Conservation (phyloP, 2,113 vertebrate genomes). For the Odocoileus hemionus region DNA sequence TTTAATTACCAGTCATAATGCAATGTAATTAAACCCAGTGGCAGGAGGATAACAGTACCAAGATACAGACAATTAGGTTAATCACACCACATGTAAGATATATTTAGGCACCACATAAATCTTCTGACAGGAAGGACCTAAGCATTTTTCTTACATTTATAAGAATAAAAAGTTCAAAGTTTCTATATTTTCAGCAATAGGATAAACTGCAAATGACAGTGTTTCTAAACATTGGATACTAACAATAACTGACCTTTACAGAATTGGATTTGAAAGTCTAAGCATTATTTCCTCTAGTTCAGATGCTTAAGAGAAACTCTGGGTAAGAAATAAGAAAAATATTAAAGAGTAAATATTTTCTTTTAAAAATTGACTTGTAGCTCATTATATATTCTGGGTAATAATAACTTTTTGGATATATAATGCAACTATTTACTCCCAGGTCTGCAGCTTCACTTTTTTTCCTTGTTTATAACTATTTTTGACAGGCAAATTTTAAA, state of each 20-base stretch:
- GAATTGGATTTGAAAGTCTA: background rate
- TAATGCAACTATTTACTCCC: background rate
- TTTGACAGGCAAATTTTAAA: background rate
- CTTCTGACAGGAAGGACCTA: conserved; percentile 28
- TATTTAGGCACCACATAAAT: conserved; percentile 45
- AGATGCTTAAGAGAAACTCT: background rate
- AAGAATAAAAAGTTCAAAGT: background rate
- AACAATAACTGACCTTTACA: background rate
- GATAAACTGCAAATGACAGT: background rate
- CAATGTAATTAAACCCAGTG: conserved; percentile 44
- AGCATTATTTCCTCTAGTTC: background rate
- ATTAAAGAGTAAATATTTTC: background rate
- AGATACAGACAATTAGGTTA: conserved; percentile 62
- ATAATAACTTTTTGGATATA: background rate
- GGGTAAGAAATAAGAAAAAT: background rate
- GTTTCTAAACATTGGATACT: background rate
- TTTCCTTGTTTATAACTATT: background rate
- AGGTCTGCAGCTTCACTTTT: background rate
- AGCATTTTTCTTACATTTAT: conserved; percentile 11
- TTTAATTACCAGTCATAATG: conserved; percentile 59
- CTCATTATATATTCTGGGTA: background rate
- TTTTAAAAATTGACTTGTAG: background rate
- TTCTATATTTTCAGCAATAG: background rate
- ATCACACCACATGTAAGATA: conserved; percentile 44
- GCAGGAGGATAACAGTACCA: background rate